Evolutionary conservation across 2,888 invertebrate species (phyloP).

Genomic region (Proisotoma minuta): DNA sequence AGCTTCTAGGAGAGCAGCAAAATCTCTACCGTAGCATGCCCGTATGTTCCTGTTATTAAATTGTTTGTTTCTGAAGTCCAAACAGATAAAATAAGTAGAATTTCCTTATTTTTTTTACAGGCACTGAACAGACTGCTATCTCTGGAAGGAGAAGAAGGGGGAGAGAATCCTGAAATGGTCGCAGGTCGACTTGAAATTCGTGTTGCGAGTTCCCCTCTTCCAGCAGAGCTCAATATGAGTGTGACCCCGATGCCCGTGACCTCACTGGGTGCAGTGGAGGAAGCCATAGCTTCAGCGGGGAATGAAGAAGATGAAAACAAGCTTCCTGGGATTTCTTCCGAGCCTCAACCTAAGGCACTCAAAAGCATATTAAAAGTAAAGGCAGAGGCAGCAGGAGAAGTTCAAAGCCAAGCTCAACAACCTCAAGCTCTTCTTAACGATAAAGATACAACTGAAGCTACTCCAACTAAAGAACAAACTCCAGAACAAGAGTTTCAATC

Average conservation of each 20-base stretch:
- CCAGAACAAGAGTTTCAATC: constrained; percentile 17
- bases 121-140: constrained; percentile 36
- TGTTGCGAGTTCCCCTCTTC: constrained; percentile 52
- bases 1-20: constrained; percentile 32
- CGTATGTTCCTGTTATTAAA: constrained; percentile 34
- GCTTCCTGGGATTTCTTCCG: background rate
- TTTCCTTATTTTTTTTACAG: constrained; percentile 10
- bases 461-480: background rate
- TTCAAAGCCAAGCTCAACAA: constrained; percentile 38
- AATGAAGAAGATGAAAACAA: constrained; percentile 4
- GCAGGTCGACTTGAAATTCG: constrained; percentile 73
- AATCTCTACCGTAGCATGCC: constrained; percentile 47
- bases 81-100: no score
- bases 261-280: no score
- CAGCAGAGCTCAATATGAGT: no score
- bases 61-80: background rate
- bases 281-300: constrained; percentile 1
- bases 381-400: constrained; percentile 41
- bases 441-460: constrained; percentile 12
- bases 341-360: constrained; percentile 39
- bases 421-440: constrained; percentile 37
- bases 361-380: constrained; percentile 48
- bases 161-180: constrained; percentile 38
- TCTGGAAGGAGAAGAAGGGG: constrained; percentile 23
- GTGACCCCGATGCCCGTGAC: no score